Base-by-base conservation (phyloP, 23 tunicate genomes). In the Pegea sp. region DNA sequence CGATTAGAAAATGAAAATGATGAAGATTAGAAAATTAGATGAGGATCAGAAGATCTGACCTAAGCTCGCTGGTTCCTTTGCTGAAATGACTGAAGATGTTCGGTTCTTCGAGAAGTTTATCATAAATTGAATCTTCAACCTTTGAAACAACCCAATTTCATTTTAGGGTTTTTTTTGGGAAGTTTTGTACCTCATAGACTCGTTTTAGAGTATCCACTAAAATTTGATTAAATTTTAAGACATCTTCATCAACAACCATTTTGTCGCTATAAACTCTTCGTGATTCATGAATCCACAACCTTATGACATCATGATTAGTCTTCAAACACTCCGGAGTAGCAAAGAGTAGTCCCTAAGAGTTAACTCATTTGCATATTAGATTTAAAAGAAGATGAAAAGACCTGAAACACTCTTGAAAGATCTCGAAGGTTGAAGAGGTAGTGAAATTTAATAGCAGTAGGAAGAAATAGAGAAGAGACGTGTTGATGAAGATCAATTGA, bases 61-160 rank as follows among this genome's bases (percentile, higher is more conserved):
- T 80, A 26, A 80, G 93, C 50, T 80, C 93, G 48, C 74, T 69
- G 1, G 69, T 56, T 3, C 93, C 93, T 72, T 80, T 80, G 5
- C 80, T 70, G 52, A 80, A 80, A 38, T 80, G 93, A 52, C 93
- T 71, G 66, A 71, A 80, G 28, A 80, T 71, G 30, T 80, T 80
- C n/a, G 93, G 93, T 38, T 80, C 56, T 22, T 62, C 65, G 0
- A 72, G 58, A 43, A 80, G 61, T 30, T 61, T 66, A 44, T 71
- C 93, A 46, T 80, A 79, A 30, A 72, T 61, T 8, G 71, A 79
- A 27, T 80, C 93, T 49, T 68, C 69, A 5, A 69, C 73, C 93
- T 80, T 24, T 16, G 13, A 38, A 38, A 38, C 11, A 38, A 8
- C 11, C 46, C 46, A 11, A 11, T 8, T 38, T 38, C 13, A 38